These are phyloP conservation scores for Bradynema listronoti DNA, from an alignment of 1,140 invertebrate genomes.

Conservation along the genomic window DNA sequence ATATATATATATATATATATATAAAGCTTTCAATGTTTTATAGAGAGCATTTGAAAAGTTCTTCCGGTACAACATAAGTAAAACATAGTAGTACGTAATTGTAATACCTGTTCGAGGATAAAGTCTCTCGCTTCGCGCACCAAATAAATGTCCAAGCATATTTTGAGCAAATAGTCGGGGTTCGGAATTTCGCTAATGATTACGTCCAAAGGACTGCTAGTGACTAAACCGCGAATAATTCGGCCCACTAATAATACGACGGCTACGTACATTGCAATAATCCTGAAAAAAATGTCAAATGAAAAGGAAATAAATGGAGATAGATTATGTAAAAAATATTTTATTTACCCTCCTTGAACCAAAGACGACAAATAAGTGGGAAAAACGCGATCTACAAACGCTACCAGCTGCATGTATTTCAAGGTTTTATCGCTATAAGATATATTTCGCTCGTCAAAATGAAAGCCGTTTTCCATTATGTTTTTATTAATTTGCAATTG, in stretches of 20 bases:
- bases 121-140: constrained; percentile 89
- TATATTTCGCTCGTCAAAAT: constrained; percentile 16
- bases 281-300: too few relatives aligned
- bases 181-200: constrained; percentile 95
- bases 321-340: too few relatives aligned
- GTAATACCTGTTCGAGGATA: constrained; percentile 79
- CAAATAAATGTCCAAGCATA: constrained; percentile 91
- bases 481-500: constrained; percentile 13
- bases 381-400: constrained; percentile 56
- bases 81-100: too few relatives aligned
- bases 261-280: constrained; percentile 91
- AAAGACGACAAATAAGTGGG: constrained; percentile 45
- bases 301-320: too few relatives aligned
- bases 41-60: too few relatives aligned
- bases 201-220: constrained; percentile 77
- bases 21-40: too few relatives aligned
- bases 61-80: too few relatives aligned
- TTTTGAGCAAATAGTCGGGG: constrained; percentile 79
- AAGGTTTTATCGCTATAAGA: constrained; percentile 11
- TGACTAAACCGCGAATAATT: constrained; percentile 76
- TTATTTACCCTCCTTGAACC: constrained; percentile 53
- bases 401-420: constrained; percentile 51
- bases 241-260: constrained; percentile 86
- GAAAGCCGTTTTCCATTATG: constrained; percentile 1
- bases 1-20: too few relatives aligned